Base-by-base conservation (phyloP, 1,140 invertebrate genomes). In the Octopus sinensis region DNA sequence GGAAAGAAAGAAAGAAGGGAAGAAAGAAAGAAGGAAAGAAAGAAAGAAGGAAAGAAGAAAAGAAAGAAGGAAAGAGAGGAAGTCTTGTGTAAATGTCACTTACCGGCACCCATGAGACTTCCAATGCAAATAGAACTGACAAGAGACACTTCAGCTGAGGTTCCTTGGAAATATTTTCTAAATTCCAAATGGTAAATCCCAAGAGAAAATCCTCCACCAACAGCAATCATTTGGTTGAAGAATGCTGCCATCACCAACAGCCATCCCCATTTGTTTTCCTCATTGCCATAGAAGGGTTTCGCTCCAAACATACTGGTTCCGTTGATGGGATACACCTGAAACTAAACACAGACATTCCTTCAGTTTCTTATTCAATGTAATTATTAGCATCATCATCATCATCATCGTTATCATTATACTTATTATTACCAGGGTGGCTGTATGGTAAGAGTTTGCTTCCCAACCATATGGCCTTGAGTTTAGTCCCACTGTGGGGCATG, bases 151-250 rank as follows among this genome's bases (percentile, higher is more conserved):
- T 51, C 76, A 7, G 76, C 76, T 52, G 76, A 77, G 23, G 76
- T 52, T 7, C 76, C 76, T 51, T 53, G 43, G 17, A 52, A 77
- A 43, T 77, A 77, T 52, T 51, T 52, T 51, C 30, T 30, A 51
- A 77, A 77, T 77, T 77, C 76, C 17, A 77, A 13, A 17, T 77
- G 30, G 52, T 77, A 77, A 6, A 77, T 53, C 7, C 76, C 76
- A 43, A 77, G 17, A 52, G 76, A 77, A 43, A 77, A 77, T 9
- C 43, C 30, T 43, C 30, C 17, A 52, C 76, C 76, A 43, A 53
- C 43, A 43, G 43, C 30, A 52, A 77, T 77, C 30, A 77, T 51
- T 53, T 77, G 76, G 43, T 77, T 77, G 43, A 77, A 13, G 52
- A 77, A 77, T 51, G 76, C 30, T 6, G 76, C 17, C 30, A 53